A percentile compares a stretch with the other conserved stretches of the same genome.
These are phyloP conservation scores for Aelia acuminata DNA, from an alignment of 2,888 invertebrate genomes.

Conservation along the genomic window DNA sequence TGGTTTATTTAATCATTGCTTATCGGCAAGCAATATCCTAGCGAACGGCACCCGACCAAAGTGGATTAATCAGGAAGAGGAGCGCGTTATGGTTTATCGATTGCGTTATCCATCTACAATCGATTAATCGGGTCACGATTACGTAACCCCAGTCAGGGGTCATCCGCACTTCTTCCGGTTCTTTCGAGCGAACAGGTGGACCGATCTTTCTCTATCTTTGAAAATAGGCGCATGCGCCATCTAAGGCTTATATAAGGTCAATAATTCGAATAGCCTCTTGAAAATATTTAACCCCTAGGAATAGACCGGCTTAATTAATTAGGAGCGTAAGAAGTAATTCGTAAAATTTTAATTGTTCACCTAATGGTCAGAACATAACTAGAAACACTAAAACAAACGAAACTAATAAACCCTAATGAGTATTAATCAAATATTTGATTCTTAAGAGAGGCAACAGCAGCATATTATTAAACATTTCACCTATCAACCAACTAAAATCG, in stretches of 20 bases:
- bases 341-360: neutral
- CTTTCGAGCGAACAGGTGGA: neutral
- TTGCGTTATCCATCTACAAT: constrained; percentile 38
- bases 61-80: constrained; percentile 23
- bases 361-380: too few species aligned
- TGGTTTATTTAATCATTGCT: neutral
- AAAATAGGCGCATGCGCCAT: neutral
- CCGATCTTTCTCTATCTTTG: too few species aligned
- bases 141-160: constrained; percentile 8
- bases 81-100: constrained; percentile 35
- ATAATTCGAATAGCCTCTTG: neutral
- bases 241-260: constrained; percentile 15
- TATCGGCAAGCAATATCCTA: neutral
- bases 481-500: too few species aligned
- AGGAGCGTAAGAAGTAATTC: neutral
- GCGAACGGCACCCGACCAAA: neutral
- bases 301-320: neutral
- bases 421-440: too few species aligned
- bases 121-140: constrained; percentile 2
- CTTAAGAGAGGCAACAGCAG: too few species aligned
- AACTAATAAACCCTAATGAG: too few species aligned
- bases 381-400: too few species aligned
- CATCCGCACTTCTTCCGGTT: constrained; percentile 6
- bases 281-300: neutral
- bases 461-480: too few species aligned